Base-by-base conservation (phyloP, 1,140 invertebrate species). In the Drosophila santomea region DNA sequence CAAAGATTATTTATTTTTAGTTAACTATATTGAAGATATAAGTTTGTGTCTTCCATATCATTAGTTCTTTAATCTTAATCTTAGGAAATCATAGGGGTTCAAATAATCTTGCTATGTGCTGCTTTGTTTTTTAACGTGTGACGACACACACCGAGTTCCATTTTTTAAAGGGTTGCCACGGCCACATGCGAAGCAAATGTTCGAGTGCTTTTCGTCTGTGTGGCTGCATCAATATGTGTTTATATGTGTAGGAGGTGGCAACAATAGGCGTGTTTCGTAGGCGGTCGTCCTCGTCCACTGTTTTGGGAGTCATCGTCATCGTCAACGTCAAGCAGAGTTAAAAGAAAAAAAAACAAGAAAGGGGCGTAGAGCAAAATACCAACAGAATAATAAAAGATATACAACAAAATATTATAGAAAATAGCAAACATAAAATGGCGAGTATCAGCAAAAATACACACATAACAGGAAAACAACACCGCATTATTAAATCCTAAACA, bases 251-350 rank as follows among this genome's bases (percentile, higher is more conserved):
- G 50, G 41, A 57, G 63, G 64, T 57, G 67, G 67, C 58, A 56
- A 74, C 71, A 74, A 74, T 74, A 74, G 72, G 72, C 72, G 72
- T 63, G 58, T 51, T 74, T 74, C 43, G 68, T 74, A 74, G 69
- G 59, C 71, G 71, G 71, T 71, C 66, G 55, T 51, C 38, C 44
- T 36, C 63, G 38, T 74, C 36, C 68, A 74, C 43, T 61, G 74
- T 55, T 47, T 74, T 47, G 36, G 48, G 36, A 20, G 15, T 63
- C 68, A 15, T 74, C 69, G 51, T 52, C 64, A 60, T 67, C 58
- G 66, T 74, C 72, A 63, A 52, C 47, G 66, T 71, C 67, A 71
- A 57, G 45, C 51, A 35, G 57, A 15, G 28, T 36, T n/a, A 10
- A 35, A 50, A 50, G 69, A 15, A 15, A 20, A 48, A 48, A 71